A percentile compares a stretch with the other conserved stretches of the same genome.
Conservation (phyloP, 2,797 vertebrate genomes). For the Dendrocincla fuliginosa region DNA sequence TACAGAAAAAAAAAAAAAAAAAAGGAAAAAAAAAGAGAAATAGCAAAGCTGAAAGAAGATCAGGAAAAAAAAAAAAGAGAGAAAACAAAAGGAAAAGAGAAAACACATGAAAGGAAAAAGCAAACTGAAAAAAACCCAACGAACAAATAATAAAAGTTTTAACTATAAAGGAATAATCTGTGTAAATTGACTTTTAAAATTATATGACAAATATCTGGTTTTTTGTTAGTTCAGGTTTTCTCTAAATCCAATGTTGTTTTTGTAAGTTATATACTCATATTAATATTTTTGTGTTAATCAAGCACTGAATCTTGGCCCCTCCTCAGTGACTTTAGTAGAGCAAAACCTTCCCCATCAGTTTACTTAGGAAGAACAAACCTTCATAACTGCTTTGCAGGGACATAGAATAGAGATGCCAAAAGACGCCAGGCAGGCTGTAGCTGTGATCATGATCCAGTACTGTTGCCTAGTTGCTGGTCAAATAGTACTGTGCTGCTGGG, state of each 20-base stretch:
- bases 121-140: not conserved
- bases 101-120: not conserved
- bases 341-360: not conserved
- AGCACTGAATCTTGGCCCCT: not conserved
- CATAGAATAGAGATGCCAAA: not conserved
- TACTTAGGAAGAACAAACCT: not conserved
- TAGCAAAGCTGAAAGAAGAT: not conserved
- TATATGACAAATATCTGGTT: not conserved
- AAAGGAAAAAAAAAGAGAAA: not conserved
- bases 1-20: not conserved
- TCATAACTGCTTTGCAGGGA: not conserved
- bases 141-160: not conserved
- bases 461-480: not conserved
- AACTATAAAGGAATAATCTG: not conserved
- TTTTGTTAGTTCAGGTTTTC: accelerated
- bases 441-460: accelerated
- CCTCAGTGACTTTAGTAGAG: not conserved
- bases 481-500: not conserved
- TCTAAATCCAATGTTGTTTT: not conserved
- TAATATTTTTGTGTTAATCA: not conserved
- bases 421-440: not conserved
- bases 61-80: not conserved
- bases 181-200: not conserved
- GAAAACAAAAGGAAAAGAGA: not conserved
- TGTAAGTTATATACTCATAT: accelerated